Evolutionary conservation across 1,140 invertebrate genomes (phyloP).

Genomic region (Saxidomus purpurata): DNA sequence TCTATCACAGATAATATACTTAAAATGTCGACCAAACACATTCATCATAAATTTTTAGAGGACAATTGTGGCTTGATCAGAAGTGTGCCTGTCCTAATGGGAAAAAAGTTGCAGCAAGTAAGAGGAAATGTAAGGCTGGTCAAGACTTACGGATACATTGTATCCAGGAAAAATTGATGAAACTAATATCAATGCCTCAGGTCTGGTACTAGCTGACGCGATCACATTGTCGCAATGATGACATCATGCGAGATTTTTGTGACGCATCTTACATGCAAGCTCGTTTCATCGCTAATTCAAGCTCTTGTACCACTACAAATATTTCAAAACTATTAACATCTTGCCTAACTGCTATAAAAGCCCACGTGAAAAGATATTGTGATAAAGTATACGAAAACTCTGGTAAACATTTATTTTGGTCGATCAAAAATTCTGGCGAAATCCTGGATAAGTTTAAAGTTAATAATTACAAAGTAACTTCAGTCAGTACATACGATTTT

Average conservation of each 20-base stretch:
- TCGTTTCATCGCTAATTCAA: no score
- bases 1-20: not conserved
- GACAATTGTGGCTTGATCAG: slow-evolving; percentile 13
- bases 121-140: slow-evolving; percentile 5
- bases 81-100: slow-evolving; percentile 5
- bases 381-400: no score
- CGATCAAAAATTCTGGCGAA: no score
- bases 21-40: not conserved
- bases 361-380: no score
- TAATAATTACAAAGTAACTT: no score
- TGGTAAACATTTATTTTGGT: no score
- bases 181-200: not conserved
- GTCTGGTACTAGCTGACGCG: not conserved
- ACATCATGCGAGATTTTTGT: slow-evolving; percentile 29
- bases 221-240: slow-evolving; percentile 10
- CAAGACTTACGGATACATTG: not conserved
- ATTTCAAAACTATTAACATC: no score
- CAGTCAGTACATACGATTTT: no score
- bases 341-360: no score
- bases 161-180: slow-evolving; percentile 19
- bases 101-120: not conserved
- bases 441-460: no score
- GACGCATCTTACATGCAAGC: slow-evolving; percentile 12
- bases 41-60: slow-evolving; percentile 23
- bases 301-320: no score